A percentile compares a stretch with the other conserved stretches of the same genome.
Conservation (phyloP, 2,113 vertebrate species). For the Epinephelus moara region DNA sequence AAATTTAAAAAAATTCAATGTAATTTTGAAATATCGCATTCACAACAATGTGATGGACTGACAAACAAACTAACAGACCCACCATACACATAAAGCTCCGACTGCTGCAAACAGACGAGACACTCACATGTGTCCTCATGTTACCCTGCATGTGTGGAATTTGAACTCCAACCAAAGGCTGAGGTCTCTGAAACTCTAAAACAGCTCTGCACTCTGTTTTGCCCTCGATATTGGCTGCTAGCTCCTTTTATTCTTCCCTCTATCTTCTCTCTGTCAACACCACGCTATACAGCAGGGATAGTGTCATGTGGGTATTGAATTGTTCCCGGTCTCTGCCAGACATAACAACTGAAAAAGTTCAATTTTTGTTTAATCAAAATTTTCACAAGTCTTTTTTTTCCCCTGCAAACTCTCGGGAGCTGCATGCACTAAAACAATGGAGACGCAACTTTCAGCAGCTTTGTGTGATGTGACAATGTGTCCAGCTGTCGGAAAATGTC, state of each 20-base stretch:
- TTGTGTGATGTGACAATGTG: constrained; percentile 51
- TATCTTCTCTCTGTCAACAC: constrained; percentile 57
- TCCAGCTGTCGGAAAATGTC: constrained; percentile 56
- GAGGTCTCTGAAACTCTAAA: constrained; percentile 40
- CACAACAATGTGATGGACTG: too few relatives aligned
- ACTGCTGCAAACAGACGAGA: constrained; percentile 10
- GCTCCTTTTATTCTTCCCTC: constrained; percentile 50
- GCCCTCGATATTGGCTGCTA: constrained; percentile 40
- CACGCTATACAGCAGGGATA: constrained; percentile 51
- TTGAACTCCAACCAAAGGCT: constrained; percentile 19
- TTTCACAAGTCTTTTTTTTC: constrained; percentile 44
- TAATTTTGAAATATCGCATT: too few relatives aligned
- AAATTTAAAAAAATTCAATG: too few relatives aligned
- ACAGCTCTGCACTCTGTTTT: constrained; percentile 40
- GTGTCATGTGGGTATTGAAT: constrained; percentile 60
- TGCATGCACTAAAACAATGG: constrained; percentile 40
- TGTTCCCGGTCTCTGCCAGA: constrained; percentile 62
- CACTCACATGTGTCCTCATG: constrained; percentile 4
- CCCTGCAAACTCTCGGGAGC: constrained; percentile 41
- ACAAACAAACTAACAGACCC: not conserved
- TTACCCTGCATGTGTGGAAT: constrained; percentile 9
- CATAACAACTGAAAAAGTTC: constrained; percentile 56
- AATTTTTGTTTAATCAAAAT: constrained; percentile 64
- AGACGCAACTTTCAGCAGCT: constrained; percentile 40
- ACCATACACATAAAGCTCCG: not conserved